Evolutionary conservation across 2,888 invertebrate genomes (phyloP), one percentile per base, ranked within the genome.

Genomic region (Amphipoea oculea): DNA sequence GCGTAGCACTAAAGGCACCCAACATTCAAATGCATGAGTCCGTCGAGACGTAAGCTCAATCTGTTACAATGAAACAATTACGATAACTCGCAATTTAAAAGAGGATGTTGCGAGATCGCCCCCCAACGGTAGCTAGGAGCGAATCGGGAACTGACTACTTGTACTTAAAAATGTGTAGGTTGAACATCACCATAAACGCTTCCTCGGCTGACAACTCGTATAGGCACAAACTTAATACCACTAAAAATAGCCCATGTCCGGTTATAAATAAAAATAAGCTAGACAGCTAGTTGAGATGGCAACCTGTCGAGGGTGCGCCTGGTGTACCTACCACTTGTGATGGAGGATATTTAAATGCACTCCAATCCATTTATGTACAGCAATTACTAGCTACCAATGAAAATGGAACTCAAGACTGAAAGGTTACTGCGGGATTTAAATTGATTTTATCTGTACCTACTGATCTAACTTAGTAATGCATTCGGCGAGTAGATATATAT

Each of bases 21-120:
- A 92, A 90, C 89, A 89, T 89, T 91, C 93, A 90, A 95, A 92
- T 93, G 91, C 91, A 90, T 88, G 90, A 92, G 88, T 89, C 86
- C 89, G 89, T 89, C 87, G 92, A 91, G 91, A 93, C 90, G 89
- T 91, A 91, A 93, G 92, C 92, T 93, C 95, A 96, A 96, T 96
- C 95, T 95, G 95, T 91, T 95, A 95, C 96, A 96, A 96, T 96
- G 95, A 96, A 96, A 95, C 96, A 97, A 97, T 97, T 97, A 97
- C 96, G 95, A 96, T 97, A 96, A 96, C 95, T 95, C 96, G 96
- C 96, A 96, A 97, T 97, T 96, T 96, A 96, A 94, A 94, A 94
- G 94, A 96, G 97, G 97, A 97, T 96, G 97, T 97, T 96, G 96
- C 97, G 96, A 95, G 96, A 95, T 95, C 95, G 88, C 95, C 96